Conservation (phyloP, 1,140 invertebrate species). For the Listronotus oregonensis region DNA sequence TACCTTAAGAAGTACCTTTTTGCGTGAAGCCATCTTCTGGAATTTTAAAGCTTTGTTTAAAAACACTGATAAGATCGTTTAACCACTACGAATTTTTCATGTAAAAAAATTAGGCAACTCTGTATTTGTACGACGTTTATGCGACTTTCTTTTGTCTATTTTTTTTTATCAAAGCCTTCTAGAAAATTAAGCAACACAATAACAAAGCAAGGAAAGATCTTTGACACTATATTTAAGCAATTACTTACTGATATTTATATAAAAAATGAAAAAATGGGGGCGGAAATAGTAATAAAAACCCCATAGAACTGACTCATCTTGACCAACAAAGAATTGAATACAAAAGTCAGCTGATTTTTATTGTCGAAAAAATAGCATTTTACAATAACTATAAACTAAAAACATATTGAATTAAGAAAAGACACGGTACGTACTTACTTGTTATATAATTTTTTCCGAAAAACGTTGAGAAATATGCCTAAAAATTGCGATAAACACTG, state of each 20-base stretch:
- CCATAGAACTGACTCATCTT: conserved; percentile 20
- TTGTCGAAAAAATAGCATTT: not conserved
- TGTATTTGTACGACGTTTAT: not conserved
- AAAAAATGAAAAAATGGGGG: conserved; percentile 12
- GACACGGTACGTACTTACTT: conserved; percentile 6
- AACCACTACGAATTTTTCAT: not conserved
- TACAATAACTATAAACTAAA: not conserved
- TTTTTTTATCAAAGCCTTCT: not conserved
- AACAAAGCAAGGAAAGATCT: too few relatives aligned
- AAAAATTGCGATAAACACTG: conserved; percentile 19
- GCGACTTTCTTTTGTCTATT: conserved; percentile 5
- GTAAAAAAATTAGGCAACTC: not conserved
- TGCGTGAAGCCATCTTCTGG: conserved; percentile 82
- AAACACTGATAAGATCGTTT: not conserved
- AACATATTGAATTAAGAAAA: not conserved
- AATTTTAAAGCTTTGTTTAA: not conserved
- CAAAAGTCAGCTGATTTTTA: conserved; percentile 31
- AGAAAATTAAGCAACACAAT: not conserved
- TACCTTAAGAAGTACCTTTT: conserved; percentile 96
- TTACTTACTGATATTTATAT: too few relatives aligned
- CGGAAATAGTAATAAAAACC: conserved; percentile 15
- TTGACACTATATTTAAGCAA: not conserved
- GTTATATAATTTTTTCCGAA: not conserved
- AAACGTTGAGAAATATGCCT: not conserved
- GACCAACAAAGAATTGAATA: conserved; percentile 12